Evolutionary conservation across 2,888 invertebrate species (phyloP).

Genomic region (Polyploca ridens): DNA sequence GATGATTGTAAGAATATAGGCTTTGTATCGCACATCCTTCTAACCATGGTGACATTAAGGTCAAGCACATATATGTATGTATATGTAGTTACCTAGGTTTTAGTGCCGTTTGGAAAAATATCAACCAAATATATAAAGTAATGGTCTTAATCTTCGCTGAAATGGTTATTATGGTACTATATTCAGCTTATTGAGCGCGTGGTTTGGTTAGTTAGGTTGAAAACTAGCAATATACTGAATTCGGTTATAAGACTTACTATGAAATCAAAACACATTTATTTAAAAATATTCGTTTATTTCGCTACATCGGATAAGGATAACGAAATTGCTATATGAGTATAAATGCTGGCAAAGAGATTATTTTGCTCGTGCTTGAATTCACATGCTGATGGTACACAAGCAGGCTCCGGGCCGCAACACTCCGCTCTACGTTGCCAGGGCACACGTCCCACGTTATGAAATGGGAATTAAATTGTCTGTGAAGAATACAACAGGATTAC

Average conservation of each 20-base stretch:
- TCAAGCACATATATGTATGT: too few relatives aligned
- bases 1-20: too few relatives aligned
- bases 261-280: neutral
- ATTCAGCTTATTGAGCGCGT: conserved; percentile 40
- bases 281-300: neutral
- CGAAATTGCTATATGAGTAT: neutral
- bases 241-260: neutral
- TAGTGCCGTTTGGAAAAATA: too few relatives aligned
- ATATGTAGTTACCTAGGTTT: too few relatives aligned
- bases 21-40: too few relatives aligned
- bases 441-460: conserved; percentile 63
- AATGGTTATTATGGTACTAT: conserved; percentile 44
- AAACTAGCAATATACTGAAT: neutral
- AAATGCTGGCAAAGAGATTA: conserved; percentile 38
- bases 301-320: neutral
- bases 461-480: conserved; percentile 76
- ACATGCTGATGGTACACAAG: conserved; percentile 47
- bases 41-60: too few relatives aligned
- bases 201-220: conserved; percentile 21
- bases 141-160: conserved; percentile 25
- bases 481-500: conserved; percentile 69
- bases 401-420: conserved; percentile 24
- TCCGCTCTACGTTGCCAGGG: conserved; percentile 36
- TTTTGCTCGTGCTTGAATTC: conserved; percentile 47
- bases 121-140: too few relatives aligned